Evolutionary conservation across 2,888 invertebrate species (phyloP).

Genomic region (Leistus spinibarbis): DNA sequence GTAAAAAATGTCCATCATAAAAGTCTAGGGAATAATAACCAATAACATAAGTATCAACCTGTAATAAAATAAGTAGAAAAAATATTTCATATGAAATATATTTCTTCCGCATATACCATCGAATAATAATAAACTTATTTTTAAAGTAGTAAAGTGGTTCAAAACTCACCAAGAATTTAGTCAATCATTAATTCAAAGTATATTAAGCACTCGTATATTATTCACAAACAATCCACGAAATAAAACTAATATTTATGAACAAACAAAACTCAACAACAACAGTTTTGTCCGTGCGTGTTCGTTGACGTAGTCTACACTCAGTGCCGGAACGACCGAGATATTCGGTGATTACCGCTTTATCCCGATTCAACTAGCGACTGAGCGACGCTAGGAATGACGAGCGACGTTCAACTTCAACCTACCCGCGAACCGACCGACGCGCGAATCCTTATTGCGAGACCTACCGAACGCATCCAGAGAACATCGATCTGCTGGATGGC

Average conservation of each 20-base stretch:
- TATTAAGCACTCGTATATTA: neutral
- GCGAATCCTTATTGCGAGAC: neutral
- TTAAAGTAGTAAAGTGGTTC: neutral
- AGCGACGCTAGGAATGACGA: neutral
- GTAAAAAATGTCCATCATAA: no score
- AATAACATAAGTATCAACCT: no score
- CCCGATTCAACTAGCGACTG: neutral
- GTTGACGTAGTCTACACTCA: neutral
- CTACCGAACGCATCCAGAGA: neutral
- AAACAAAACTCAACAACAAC: neutral
- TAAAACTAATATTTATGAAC: no score
- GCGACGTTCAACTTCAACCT: neutral
- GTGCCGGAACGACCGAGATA: neutral
- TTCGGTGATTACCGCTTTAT: neutral
- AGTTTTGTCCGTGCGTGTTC: neutral
- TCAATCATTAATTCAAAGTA: neutral
- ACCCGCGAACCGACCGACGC: neutral
- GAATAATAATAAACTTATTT: neutral
- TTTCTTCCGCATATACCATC: neutral
- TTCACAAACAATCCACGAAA: neutral
- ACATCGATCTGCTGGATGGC: neutral
- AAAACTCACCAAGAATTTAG: neutral
- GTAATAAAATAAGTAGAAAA: no score
- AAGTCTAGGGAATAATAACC: no score
- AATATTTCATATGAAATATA: no score